Evolutionary conservation across 2,113 vertebrate species (phyloP).

Genomic region (Argyrosomus japonicus): DNA sequence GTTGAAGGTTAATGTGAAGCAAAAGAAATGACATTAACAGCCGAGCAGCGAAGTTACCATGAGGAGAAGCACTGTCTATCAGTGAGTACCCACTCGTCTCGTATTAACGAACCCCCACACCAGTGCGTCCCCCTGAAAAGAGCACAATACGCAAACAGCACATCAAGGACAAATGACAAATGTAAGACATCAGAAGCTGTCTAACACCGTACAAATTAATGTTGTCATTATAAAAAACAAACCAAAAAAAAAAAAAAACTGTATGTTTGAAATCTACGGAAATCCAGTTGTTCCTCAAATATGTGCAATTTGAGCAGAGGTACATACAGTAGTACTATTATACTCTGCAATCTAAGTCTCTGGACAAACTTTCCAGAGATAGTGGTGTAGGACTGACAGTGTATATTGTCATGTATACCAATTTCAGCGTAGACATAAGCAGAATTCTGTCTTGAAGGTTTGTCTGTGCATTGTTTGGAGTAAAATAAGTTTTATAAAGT

Average conservation of each 20-base stretch:
- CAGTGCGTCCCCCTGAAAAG: slow-evolving; percentile 89
- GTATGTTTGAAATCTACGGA: neutral
- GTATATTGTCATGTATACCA: neutral
- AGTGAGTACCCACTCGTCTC: slow-evolving; percentile 96
- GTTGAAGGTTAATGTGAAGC: neutral
- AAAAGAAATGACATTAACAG: slow-evolving; percentile 5
- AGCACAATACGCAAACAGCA: slow-evolving; percentile 30
- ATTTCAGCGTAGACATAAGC: neutral
- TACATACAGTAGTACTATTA: neutral
- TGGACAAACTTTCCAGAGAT: neutral
- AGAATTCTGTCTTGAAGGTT: neutral
- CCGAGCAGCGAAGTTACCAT: slow-evolving; percentile 83
- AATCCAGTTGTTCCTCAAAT: neutral
- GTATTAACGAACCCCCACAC: slow-evolving; percentile 96
- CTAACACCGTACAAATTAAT: neutral
- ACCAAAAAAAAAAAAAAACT: neutral
- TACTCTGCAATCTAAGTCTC: neutral
- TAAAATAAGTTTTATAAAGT: no score
- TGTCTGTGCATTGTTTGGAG: no score
- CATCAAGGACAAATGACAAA: neutral
- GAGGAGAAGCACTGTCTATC: slow-evolving; percentile 96
- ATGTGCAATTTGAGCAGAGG: neutral
- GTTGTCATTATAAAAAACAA: neutral
- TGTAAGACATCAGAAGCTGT: neutral
- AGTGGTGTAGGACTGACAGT: neutral